Evolutionary conservation across 1,140 invertebrate species (phyloP).

Genomic region (Drosophila melanogaster): DNA sequence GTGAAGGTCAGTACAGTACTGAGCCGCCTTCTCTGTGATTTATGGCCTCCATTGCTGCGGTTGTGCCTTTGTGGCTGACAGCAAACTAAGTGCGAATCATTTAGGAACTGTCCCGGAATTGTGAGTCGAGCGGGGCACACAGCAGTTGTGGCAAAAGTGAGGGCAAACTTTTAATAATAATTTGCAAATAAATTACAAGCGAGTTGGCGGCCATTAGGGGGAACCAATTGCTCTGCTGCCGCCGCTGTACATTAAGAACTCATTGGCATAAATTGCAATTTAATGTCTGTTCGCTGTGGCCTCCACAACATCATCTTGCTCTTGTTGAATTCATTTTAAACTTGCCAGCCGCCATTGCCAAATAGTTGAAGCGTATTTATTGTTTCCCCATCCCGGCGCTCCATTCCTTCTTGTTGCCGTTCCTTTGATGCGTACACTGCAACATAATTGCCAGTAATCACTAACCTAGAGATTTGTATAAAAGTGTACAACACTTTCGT

Average conservation of each 20-base stretch:
- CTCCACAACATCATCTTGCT: constrained; percentile 41
- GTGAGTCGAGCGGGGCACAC: neutral
- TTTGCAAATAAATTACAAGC: constrained; percentile 83
- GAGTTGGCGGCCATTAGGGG: constrained; percentile 69
- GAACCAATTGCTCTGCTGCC: constrained; percentile 38
- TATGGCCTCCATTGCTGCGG: constrained; percentile 69
- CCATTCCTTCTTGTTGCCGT: constrained; percentile 17
- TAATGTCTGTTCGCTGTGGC: constrained; percentile 71
- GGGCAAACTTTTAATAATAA: constrained; percentile 81
- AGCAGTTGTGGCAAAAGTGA: constrained; percentile 6
- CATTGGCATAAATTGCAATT: constrained; percentile 84
- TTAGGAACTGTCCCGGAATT: constrained; percentile 49
- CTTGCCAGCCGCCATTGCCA: constrained; percentile 64
- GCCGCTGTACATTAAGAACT: constrained; percentile 79
- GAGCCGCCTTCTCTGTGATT: constrained; percentile 56
- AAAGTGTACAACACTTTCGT: no score
- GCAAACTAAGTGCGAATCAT: constrained; percentile 82
- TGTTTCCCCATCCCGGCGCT: constrained; percentile 26
- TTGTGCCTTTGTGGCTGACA: constrained; percentile 73
- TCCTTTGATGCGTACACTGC: constrained; percentile 26
- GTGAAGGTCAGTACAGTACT: constrained; percentile 3
- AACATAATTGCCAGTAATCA: neutral
- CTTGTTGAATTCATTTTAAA: constrained; percentile 70
- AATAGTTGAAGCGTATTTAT: constrained; percentile 84
- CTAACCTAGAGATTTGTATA: no score